phyloP scores from a whole-genome alignment of 2,797 vertebrate species.

The Odontamblyopus lacepedii region DNA sequence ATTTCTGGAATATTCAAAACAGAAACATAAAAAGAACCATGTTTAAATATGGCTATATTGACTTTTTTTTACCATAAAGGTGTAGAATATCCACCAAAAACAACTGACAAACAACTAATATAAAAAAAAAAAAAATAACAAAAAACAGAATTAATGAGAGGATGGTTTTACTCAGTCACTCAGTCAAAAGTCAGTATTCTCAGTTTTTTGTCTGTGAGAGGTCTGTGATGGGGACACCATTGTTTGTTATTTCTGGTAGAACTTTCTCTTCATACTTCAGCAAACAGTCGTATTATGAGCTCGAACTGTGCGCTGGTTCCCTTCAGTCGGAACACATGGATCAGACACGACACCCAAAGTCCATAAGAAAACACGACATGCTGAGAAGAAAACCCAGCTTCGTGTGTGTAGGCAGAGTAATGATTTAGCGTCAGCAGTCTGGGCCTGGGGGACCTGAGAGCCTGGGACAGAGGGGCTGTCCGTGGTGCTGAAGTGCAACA shows the following conservation, averaged over 20 bases:
- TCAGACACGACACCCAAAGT: not conserved
- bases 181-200: not conserved
- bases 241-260: not conserved
- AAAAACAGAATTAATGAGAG: too few relatives aligned
- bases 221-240: not conserved
- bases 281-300: not conserved
- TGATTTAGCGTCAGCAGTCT: constrained; percentile 10
- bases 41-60: too few relatives aligned
- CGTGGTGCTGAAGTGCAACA: constrained; percentile 42
- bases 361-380: not conserved
- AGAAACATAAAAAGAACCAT: too few relatives aligned
- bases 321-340: not conserved
- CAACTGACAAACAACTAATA: not conserved
- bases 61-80: too few relatives aligned
- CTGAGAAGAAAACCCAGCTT: not conserved
- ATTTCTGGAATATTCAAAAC: too few relatives aligned
- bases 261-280: not conserved
- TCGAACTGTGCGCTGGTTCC: not conserved
- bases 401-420: constrained; percentile 15
- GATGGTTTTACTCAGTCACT: not conserved
- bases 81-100: too few relatives aligned
- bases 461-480: constrained; percentile 49
- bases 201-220: not conserved
- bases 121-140: not conserved
- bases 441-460: constrained; percentile 12